Evolutionary conservation across 2,888 invertebrate genomes (phyloP).

Genomic region (Lithophane semibrunnea): DNA sequence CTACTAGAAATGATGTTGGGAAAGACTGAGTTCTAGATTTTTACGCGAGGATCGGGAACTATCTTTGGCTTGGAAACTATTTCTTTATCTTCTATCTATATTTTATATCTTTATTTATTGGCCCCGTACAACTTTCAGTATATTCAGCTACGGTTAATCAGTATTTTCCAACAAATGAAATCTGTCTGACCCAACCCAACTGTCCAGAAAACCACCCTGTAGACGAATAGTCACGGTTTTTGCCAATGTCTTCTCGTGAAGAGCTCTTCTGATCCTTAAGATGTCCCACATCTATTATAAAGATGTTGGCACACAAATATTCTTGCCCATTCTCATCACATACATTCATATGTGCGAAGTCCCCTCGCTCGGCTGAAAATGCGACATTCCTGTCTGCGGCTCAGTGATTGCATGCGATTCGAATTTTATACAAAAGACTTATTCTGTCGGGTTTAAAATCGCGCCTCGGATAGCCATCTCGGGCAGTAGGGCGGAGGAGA

Average conservation of each 20-base stretch:
- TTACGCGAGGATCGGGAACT: neutral
- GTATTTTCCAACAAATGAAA: neutral
- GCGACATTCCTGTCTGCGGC: constrained; percentile 30
- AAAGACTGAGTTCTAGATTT: constrained; percentile 2
- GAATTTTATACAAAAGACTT: constrained; percentile 53
- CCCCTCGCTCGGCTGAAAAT: constrained; percentile 9
- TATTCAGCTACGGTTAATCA: neutral
- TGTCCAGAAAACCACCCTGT: neutral
- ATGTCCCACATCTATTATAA: neutral
- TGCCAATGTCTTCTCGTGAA: no score
- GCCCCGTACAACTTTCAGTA: no score
- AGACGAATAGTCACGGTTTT: neutral
- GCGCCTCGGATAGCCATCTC: constrained; percentile 36
- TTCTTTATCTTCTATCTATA: no score
- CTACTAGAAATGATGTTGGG: constrained; percentile 18
- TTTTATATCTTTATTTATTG: no score
- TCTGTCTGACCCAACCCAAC: neutral
- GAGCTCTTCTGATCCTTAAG: neutral
- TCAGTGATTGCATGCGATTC: constrained; percentile 51
- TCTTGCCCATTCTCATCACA: constrained; percentile 4
- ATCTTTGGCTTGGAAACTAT: neutral
- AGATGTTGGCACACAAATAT: neutral
- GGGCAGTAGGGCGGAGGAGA: constrained; percentile 53
- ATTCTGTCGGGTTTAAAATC: constrained; percentile 35
- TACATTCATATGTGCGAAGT: neutral